phyloP scores from a whole-genome alignment of 2,113 vertebrate species.

The Hystrix brachyura region DNA sequence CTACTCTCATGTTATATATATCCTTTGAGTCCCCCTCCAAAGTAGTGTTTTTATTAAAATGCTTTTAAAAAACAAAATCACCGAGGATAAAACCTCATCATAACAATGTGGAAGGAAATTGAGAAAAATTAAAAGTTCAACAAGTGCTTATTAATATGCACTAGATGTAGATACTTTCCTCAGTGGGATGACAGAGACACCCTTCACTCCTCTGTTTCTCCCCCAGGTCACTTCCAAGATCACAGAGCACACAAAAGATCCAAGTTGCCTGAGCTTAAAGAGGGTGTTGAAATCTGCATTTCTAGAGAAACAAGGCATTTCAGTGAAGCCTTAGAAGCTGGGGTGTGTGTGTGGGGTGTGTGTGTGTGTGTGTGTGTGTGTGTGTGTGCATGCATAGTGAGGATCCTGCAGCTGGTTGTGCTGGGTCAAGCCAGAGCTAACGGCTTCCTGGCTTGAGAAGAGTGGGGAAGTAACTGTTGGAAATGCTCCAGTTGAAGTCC shows the following conservation, averaged over 20 bases:
- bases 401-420: background rate
- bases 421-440: background rate
- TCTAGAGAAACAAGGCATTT: background rate
- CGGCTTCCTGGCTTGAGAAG: background rate
- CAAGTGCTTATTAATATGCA: background rate
- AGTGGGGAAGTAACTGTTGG: background rate
- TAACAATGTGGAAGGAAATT: background rate
- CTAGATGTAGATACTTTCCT: background rate
- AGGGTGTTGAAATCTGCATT: background rate
- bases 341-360: too few species aligned
- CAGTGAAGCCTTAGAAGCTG: background rate
- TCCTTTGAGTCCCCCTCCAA: background rate
- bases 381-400: background rate
- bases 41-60: background rate
- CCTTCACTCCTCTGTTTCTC: background rate
- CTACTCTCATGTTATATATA: background rate
- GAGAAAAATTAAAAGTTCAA: background rate
- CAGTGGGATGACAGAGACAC: background rate
- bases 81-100: background rate
- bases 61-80: background rate
- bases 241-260: background rate
- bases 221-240: background rate
- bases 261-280: background rate
- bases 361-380: too few species aligned
- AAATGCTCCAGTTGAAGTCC: background rate